Percentiles rank a stretch among this genome's conserved stretches.
These are phyloP conservation scores for Dinomys branickii DNA, from an alignment of 2,113 vertebrate species.

Conservation along the genomic window DNA sequence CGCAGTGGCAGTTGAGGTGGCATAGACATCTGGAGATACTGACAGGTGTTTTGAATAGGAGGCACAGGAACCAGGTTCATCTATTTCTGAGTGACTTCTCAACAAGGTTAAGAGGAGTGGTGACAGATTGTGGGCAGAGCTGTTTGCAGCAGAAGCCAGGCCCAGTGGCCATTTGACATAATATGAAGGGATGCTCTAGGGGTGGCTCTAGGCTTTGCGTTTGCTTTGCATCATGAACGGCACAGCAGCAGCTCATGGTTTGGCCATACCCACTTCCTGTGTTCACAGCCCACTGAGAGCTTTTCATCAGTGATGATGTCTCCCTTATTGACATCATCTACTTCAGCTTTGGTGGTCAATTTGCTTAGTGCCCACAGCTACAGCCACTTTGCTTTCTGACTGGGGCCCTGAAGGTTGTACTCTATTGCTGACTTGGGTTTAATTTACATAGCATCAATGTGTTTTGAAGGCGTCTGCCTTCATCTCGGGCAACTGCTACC, in stretches of 20 bases:
- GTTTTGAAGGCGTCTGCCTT: not conserved
- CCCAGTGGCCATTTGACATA: not conserved
- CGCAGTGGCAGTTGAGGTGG: not conserved
- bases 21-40: not conserved
- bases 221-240: not conserved
- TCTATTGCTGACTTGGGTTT: not conserved
- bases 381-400: not conserved
- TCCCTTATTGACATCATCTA: not conserved
- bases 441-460: accelerated
- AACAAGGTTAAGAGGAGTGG: not conserved
- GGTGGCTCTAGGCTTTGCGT: not conserved
- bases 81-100: not conserved
- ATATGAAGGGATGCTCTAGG: not conserved
- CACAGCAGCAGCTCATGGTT: not conserved
- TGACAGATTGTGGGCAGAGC: not conserved
- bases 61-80: not conserved
- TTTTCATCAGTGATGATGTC: not conserved
- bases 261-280: not conserved
- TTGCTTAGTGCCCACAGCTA: not conserved
- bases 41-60: not conserved
- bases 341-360: not conserved
- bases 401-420: not conserved
- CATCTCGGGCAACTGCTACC: not conserved
- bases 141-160: not conserved
- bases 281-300: not conserved